Conservation (phyloP, 2,888 invertebrate genomes). For the Tetragnatha montana region DNA sequence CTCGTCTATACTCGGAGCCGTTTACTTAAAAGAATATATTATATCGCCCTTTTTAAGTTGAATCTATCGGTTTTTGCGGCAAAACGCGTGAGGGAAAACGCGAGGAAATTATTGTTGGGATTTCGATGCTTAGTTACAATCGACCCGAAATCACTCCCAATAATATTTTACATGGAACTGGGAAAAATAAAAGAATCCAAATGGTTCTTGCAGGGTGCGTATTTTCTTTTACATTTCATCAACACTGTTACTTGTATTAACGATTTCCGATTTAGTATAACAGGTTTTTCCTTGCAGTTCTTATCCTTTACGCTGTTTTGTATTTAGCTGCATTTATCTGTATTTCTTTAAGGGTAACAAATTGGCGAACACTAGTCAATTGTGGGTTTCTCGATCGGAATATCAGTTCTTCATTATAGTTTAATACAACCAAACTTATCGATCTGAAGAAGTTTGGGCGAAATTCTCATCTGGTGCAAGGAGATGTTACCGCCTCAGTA, state of each 20-base stretch:
- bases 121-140: conserved; percentile 50
- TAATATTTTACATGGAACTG: conserved; percentile 41
- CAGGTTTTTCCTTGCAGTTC: conserved; percentile 22
- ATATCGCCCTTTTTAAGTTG: conserved; percentile 19
- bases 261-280: conserved; percentile 56
- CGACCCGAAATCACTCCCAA: conserved; percentile 46
- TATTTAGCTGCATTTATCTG: conserved; percentile 43
- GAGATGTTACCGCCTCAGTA: not conserved
- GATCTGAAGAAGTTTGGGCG: not conserved
- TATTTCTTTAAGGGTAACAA: conserved; percentile 29
- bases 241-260: conserved; percentile 35
- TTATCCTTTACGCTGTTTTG: conserved; percentile 33
- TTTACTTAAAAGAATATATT: conserved; percentile 23
- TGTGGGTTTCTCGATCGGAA: not conserved
- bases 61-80: conserved; percentile 30
- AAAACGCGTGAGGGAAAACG: conserved; percentile 20
- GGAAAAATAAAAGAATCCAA: conserved; percentile 33
- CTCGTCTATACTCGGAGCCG: not conserved
- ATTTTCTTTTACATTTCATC: conserved; percentile 44
- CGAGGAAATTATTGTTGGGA: conserved; percentile 49
- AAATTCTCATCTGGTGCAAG: not conserved
- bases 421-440: not conserved
- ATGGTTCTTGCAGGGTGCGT: conserved; percentile 8
- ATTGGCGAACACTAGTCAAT: conserved; percentile 26
- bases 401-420: not conserved